These are phyloP conservation scores for Chelmon rostratus DNA, from an alignment of 2,797 vertebrate species.

Conservation along the genomic window DNA sequence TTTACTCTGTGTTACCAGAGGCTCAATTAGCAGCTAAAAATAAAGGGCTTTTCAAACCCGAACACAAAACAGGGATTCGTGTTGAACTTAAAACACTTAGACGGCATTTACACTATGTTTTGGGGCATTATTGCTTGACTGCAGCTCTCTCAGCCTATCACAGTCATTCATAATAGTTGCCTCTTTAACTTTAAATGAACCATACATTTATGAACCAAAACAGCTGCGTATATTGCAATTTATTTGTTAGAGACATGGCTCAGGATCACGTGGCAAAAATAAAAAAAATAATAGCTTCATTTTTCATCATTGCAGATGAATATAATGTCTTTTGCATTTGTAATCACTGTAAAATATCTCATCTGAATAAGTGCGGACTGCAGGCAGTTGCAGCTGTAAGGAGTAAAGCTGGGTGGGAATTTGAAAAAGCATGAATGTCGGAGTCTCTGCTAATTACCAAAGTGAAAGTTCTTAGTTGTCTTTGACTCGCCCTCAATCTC, in stretches of 20 bases:
- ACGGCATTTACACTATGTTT: conserved; percentile 17
- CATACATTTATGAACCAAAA: background rate
- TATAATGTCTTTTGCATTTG: background rate
- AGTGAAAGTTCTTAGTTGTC: conserved; percentile 16
- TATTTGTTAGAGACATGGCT: background rate
- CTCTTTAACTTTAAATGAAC: background rate
- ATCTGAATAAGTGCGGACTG: background rate
- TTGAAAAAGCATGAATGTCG: conserved; percentile 37
- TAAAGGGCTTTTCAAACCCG: conserved; percentile 48
- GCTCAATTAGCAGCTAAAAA: conserved; percentile 66
- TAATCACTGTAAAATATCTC: conserved; percentile 13
- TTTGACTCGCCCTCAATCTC: background rate
- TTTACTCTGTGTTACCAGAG: conserved; percentile 57
- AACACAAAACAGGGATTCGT: conserved; percentile 41
- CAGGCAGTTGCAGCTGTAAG: background rate
- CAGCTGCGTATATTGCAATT: background rate
- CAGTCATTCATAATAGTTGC: background rate
- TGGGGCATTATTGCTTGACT: conserved; percentile 4
- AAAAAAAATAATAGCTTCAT: background rate
- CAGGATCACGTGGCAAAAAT: too few relatives aligned
- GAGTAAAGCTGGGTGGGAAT: conserved; percentile 26
- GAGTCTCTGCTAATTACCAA: conserved; percentile 38
- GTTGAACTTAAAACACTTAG: conserved; percentile 48
- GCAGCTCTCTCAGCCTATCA: conserved; percentile 16
- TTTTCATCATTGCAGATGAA: background rate